Evolutionary conservation across 2,797 vertebrate species (phyloP).

Genomic region (Gambelia wislizenii): DNA sequence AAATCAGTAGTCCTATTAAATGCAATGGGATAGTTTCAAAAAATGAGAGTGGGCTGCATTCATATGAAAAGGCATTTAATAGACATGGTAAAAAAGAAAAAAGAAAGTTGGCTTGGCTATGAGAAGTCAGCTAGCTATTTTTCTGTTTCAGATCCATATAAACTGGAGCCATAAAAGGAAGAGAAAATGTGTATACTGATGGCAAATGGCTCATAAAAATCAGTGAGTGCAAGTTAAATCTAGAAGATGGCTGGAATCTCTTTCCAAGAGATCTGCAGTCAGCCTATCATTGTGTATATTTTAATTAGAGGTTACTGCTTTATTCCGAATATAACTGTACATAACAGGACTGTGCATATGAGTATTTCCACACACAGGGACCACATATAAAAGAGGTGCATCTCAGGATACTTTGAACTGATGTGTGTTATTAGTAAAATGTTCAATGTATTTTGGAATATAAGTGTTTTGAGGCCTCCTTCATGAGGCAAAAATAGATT

Average conservation of each 20-base stretch:
- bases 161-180: not conserved
- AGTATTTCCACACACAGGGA: not conserved
- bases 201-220: not conserved
- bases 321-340: not conserved
- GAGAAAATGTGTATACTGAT: rapidly evolving
- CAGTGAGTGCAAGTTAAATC: not conserved
- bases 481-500: no score
- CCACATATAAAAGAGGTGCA: not conserved
- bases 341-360: not conserved
- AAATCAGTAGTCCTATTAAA: not conserved
- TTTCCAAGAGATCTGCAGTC: not conserved
- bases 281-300: not conserved
- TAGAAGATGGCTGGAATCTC: not conserved
- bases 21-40: not conserved
- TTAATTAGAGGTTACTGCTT: not conserved
- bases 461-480: no score
- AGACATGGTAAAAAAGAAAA: not conserved
- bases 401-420: not conserved
- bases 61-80: not conserved
- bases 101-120: not conserved
- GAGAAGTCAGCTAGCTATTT: slow-evolving; percentile 1
- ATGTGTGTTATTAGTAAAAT: not conserved
- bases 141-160: not conserved
- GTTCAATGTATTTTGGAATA: no score
- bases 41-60: not conserved